These are phyloP conservation scores for Pangasius macronema DNA, from an alignment of 2,797 vertebrate species.

Conservation along the genomic window DNA sequence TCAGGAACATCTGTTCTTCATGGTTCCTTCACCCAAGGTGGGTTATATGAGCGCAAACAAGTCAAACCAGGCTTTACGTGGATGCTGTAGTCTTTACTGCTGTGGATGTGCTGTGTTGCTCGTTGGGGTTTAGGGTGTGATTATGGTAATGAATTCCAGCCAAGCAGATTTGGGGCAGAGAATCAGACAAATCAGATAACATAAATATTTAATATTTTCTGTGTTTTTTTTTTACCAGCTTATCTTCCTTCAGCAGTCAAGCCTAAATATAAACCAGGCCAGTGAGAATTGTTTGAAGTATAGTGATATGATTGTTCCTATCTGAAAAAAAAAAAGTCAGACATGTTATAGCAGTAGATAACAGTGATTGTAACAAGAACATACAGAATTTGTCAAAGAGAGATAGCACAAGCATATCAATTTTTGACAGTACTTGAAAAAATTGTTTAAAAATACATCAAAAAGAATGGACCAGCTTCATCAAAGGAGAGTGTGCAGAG, in stretches of 20 bases:
- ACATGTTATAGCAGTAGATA: slow-evolving; percentile 29
- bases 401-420: slow-evolving; percentile 4
- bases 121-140: slow-evolving; percentile 39
- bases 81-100: slow-evolving; percentile 46
- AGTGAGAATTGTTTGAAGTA: slow-evolving; percentile 31
- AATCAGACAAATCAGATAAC: slow-evolving; percentile 31
- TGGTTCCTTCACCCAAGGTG: slow-evolving; percentile 63
- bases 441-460: slow-evolving; percentile 41
- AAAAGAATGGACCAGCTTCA: slow-evolving; percentile 13
- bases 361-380: slow-evolving; percentile 8
- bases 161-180: slow-evolving; percentile 12
- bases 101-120: slow-evolving; percentile 36
- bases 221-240: slow-evolving; percentile 13
- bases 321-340: slow-evolving; percentile 36
- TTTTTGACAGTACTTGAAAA: slow-evolving; percentile 33
- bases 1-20: slow-evolving; percentile 76
- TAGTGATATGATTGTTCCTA: slow-evolving; percentile 41
- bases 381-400: slow-evolving; percentile 10
- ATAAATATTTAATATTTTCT: not conserved
- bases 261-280: slow-evolving; percentile 35
- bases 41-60: slow-evolving; percentile 68
- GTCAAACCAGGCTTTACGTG: slow-evolving; percentile 58
- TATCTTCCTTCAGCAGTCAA: slow-evolving; percentile 40
- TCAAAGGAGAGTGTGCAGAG: slow-evolving; percentile 8
- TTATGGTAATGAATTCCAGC: slow-evolving; percentile 42